phyloP scores from a whole-genome alignment of 2,888 invertebrate species.

The Synanthedon formicaeformis region DNA sequence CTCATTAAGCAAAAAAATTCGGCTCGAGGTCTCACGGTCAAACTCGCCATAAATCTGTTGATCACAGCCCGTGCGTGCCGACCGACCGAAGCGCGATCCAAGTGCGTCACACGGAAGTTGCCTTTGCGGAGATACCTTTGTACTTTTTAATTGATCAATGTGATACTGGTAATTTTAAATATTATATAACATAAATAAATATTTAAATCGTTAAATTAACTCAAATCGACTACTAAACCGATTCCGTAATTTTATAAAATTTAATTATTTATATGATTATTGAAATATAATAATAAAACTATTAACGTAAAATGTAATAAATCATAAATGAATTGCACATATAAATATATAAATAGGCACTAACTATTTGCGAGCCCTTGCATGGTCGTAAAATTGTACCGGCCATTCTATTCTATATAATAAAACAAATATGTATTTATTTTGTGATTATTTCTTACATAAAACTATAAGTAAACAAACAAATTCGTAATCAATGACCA shows the following conservation, averaged over 20 bases:
- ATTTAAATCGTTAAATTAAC: too few relatives aligned
- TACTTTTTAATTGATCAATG: too few relatives aligned
- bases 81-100: constrained; percentile 9
- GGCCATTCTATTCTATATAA: too few relatives aligned
- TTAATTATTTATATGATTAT: too few relatives aligned
- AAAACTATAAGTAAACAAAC: too few relatives aligned
- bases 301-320: not conserved
- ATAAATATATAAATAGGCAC: not conserved
- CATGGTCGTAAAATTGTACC: not conserved
- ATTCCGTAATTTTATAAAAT: too few relatives aligned
- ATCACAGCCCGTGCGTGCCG: constrained; percentile 21
- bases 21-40: constrained; percentile 64
- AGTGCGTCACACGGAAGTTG: constrained; percentile 34
- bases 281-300: too few relatives aligned
- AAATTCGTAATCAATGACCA: constrained; percentile 2
- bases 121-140: not conserved
- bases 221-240: too few relatives aligned
- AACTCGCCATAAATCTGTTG: constrained; percentile 60
- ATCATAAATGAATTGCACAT: not conserved
- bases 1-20: constrained; percentile 61
- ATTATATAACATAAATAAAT: too few relatives aligned
- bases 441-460: too few relatives aligned
- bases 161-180: too few relatives aligned
- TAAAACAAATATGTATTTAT: not conserved
- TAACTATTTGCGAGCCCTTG: not conserved